Conservation (phyloP, 2,113 vertebrate genomes). For the Tragelaphus buxtoni region DNA sequence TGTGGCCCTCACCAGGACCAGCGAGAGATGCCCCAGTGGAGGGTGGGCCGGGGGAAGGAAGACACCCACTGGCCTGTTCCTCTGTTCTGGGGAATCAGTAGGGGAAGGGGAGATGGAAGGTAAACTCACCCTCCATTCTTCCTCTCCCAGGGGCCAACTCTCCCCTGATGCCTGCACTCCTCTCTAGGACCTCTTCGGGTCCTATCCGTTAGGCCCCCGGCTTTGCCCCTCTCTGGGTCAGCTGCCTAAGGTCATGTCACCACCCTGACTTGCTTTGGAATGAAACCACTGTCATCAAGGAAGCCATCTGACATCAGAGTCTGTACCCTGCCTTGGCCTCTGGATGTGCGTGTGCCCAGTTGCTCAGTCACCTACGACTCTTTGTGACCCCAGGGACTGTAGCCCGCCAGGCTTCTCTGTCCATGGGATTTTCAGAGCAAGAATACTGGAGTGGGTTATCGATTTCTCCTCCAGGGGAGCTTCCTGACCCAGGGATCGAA, state of each 20-base stretch:
- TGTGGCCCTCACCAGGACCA: constrained; percentile 19
- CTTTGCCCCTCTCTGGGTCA: neutral
- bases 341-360: neutral
- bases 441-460: neutral
- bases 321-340: neutral
- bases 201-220: neutral
- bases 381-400: neutral
- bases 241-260: neutral
- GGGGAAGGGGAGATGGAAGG: rapidly evolving
- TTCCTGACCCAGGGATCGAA: neutral
- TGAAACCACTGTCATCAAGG: neutral
- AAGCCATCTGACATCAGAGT: neutral
- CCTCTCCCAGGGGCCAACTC: neutral
- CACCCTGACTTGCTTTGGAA: neutral
- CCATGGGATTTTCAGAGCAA: neutral
- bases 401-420: neutral
- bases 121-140: neutral
- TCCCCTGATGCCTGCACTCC: neutral
- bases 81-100: neutral
- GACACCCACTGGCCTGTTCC: neutral
- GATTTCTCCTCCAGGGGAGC: neutral
- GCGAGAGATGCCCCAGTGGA: neutral
- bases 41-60: neutral
- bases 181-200: neutral
- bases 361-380: neutral